Evolutionary conservation across 2,113 vertebrate genomes (phyloP).

Genomic region (Amblyornis subalaris): DNA sequence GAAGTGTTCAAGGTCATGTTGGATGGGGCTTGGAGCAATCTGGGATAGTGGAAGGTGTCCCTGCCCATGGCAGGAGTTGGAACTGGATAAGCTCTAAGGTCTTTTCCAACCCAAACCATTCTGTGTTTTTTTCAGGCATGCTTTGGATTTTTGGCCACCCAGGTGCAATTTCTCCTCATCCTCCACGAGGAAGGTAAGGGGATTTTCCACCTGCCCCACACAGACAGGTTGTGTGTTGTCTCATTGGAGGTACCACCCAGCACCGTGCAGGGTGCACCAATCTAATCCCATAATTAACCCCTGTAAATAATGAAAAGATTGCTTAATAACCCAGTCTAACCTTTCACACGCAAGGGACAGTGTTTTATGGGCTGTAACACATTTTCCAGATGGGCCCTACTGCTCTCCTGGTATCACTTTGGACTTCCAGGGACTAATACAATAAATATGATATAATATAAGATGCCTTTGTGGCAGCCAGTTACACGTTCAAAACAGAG

Average conservation of each 20-base stretch:
- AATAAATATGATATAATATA: not conserved
- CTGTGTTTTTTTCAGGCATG: not conserved
- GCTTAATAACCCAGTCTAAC: not conserved
- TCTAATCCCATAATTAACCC: not conserved
- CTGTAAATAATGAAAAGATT: not conserved
- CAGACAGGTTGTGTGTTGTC: not conserved
- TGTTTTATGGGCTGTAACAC: not conserved
- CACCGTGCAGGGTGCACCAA: not conserved
- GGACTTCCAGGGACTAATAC: constrained; percentile 1
- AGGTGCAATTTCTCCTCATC: not conserved
- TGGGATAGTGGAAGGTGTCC: not conserved
- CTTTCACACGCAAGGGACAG: not conserved
- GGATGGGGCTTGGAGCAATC: rapidly evolving
- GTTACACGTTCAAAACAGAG: not conserved
- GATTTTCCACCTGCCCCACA: not conserved
- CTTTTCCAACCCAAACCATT: not conserved
- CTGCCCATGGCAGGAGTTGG: not conserved
- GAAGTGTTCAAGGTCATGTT: not conserved
- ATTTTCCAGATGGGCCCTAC: not conserved
- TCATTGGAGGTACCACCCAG: not conserved
- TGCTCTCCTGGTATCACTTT: not conserved
- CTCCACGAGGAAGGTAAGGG: not conserved
- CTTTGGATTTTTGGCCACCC: not conserved
- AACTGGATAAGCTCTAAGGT: not conserved
- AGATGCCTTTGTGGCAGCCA: not conserved